Conservation (phyloP, 1,140 invertebrate genomes). For the Tigriopus japonicus region DNA sequence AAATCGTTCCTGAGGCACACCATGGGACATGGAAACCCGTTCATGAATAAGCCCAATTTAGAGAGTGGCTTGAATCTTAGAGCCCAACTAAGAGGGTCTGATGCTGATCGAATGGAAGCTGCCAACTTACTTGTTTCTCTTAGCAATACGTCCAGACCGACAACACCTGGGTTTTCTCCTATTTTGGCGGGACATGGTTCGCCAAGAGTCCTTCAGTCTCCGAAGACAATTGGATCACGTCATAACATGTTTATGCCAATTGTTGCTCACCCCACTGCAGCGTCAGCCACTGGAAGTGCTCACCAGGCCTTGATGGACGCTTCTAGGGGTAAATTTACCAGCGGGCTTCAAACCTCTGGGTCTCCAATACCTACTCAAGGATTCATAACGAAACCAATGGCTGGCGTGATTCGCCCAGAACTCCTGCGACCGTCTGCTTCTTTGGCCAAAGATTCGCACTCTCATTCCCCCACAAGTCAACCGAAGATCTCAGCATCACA, state of each 20-base stretch:
- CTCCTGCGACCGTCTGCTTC: slow-evolving; percentile 18
- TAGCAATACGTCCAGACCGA: slow-evolving; percentile 64
- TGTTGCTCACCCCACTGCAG: slow-evolving; percentile 36
- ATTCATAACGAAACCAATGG: slow-evolving; percentile 7
- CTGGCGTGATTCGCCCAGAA: slow-evolving; percentile 22
- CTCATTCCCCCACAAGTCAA: neutral
- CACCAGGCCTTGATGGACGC: no score
- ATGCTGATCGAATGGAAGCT: slow-evolving; percentile 47
- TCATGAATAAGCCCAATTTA: slow-evolving; percentile 32
- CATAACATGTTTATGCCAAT: slow-evolving; percentile 74
- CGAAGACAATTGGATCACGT: slow-evolving; percentile 31
- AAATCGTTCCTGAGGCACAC: slow-evolving; percentile 25
- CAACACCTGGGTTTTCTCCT: slow-evolving; percentile 28
- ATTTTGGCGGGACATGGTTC: slow-evolving; percentile 29
- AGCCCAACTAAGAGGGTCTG: slow-evolving; percentile 28
- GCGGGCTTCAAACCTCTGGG: neutral
- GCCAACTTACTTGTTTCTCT: slow-evolving; percentile 64
- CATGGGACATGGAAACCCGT: neutral
- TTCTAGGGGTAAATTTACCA: no score
- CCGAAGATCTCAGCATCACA: neutral
- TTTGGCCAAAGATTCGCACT: no score
- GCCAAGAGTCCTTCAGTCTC: slow-evolving; percentile 42
- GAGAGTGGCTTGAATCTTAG: slow-evolving; percentile 65
- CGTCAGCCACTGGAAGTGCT: neutral
- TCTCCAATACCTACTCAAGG: neutral